Evolutionary conservation across 23 tunicate genomes (phyloP).

Genomic region (Corella eumyota): DNA sequence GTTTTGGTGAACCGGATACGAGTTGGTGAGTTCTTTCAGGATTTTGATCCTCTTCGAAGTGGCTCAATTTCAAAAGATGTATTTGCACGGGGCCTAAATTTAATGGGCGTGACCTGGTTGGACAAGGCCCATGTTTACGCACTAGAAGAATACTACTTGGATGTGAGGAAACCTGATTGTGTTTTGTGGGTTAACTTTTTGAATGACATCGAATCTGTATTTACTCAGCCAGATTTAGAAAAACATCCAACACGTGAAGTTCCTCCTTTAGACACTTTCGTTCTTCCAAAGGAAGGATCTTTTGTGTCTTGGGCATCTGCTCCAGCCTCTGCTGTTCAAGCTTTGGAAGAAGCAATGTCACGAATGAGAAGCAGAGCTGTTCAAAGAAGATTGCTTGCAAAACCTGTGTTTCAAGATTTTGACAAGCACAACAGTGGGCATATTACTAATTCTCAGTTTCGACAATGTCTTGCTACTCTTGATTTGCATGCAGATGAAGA

Average conservation of each 20-base stretch:
- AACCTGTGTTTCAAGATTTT: conserved; percentile 93
- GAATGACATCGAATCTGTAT: conserved; percentile 59
- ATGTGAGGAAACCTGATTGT: conserved; percentile 57
- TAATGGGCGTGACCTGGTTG: conserved; percentile 71
- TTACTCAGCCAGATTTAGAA: conserved; percentile 69
- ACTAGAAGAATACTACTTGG: conserved; percentile 24
- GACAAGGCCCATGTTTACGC: conserved; percentile 42
- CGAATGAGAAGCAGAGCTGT: conserved; percentile 56
- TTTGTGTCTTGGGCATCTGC: conserved; percentile 17
- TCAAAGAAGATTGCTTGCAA: conserved; percentile 57
- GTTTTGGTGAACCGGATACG: conserved; percentile 52
- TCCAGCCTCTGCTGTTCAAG: conserved; percentile 1
- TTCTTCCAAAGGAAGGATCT: conserved; percentile 73
- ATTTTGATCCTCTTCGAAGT: conserved; percentile 69
- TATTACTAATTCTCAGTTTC: conserved; percentile 66
- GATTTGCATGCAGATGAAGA: conserved; percentile 70
- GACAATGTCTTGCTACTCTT: conserved; percentile 58
- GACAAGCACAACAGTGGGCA: conserved; percentile 89
- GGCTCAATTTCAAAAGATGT: conserved; percentile 59
- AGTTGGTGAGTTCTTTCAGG: conserved; percentile 68
- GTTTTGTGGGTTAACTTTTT: conserved; percentile 40
- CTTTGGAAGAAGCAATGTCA: conserved; percentile 52
- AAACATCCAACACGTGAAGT: conserved; percentile 51
- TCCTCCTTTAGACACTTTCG: conserved; percentile 40
- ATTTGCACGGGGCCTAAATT: conserved; percentile 55